A percentile compares a stretch with the other conserved stretches of the same genome.
These are phyloP conservation scores for Oriolus oriolus DNA, from an alignment of 2,113 vertebrate species.

Conservation along the genomic window DNA sequence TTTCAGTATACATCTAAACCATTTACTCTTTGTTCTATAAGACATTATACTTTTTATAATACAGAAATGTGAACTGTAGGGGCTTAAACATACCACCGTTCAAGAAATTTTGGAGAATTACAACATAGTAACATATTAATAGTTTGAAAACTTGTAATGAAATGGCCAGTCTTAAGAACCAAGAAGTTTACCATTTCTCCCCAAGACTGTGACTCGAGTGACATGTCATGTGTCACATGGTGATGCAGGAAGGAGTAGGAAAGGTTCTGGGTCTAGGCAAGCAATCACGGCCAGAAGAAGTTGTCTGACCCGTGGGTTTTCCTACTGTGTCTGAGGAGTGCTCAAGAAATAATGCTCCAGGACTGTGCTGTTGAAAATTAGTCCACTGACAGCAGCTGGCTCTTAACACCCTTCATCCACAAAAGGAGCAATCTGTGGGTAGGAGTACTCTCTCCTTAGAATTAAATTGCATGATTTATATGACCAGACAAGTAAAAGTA, in stretches of 20 bases:
- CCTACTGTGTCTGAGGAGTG: not conserved
- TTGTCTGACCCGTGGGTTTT: not conserved
- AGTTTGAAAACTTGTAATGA: not conserved
- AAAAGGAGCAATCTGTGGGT: not conserved
- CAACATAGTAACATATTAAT: not conserved
- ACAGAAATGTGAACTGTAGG: not conserved
- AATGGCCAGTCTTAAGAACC: not conserved
- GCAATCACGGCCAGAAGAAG: not conserved
- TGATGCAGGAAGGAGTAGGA: not conserved
- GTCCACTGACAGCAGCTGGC: not conserved
- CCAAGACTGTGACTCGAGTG: not conserved
- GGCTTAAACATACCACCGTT: not conserved
- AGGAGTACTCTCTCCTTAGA: not conserved
- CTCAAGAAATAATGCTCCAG: not conserved
- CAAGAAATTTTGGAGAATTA: not conserved
- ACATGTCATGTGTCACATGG: fast-evolving
- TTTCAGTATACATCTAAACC: not conserved
- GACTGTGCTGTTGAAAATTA: not conserved
- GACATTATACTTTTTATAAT: not conserved
- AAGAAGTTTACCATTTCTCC: not conserved
- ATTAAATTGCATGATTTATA: not conserved
- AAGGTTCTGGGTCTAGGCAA: not conserved
- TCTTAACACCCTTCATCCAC: not conserved
- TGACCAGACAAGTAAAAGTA: not conserved
- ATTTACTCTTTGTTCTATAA: not conserved